These are phyloP conservation scores for Isurus oxyrinchus DNA, from an alignment of 2,113 vertebrate genomes.

Conservation along the genomic window DNA sequence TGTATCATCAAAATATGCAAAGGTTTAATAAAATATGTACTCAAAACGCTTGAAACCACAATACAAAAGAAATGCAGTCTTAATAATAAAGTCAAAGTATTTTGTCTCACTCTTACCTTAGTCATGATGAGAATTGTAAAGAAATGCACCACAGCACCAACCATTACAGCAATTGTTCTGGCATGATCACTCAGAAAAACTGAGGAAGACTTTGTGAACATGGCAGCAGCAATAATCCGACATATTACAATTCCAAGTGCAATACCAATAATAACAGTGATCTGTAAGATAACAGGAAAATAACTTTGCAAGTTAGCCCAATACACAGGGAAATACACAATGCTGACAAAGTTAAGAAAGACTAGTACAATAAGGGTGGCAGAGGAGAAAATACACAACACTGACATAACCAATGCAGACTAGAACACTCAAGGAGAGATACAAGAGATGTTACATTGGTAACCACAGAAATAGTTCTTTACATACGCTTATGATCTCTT, in stretches of 20 bases:
- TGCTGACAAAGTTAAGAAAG: background rate
- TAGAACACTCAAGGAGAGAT: background rate
- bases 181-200: slow-evolving; percentile 58
- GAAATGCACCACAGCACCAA: slow-evolving; percentile 80
- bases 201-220: slow-evolving; percentile 49
- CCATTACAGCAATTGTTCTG: slow-evolving; percentile 56
- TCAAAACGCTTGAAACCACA: background rate
- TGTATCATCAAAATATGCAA: background rate
- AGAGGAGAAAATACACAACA: background rate
- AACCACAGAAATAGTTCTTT: background rate
- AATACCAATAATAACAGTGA: slow-evolving; percentile 71
- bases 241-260: slow-evolving; percentile 73
- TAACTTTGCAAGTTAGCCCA: background rate
- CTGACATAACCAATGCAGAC: background rate
- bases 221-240: slow-evolving; percentile 59
- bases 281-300: slow-evolving; percentile 51
- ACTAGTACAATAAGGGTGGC: background rate
- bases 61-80: background rate
- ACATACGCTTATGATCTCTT: background rate
- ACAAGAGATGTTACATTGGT: background rate
- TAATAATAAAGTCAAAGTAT: background rate
- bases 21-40: background rate
- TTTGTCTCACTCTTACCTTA: slow-evolving; percentile 52
- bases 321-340: background rate
- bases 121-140: slow-evolving; percentile 79